phyloP scores from a whole-genome alignment of 2,888 invertebrate species.

The Gortyna flavago region DNA sequence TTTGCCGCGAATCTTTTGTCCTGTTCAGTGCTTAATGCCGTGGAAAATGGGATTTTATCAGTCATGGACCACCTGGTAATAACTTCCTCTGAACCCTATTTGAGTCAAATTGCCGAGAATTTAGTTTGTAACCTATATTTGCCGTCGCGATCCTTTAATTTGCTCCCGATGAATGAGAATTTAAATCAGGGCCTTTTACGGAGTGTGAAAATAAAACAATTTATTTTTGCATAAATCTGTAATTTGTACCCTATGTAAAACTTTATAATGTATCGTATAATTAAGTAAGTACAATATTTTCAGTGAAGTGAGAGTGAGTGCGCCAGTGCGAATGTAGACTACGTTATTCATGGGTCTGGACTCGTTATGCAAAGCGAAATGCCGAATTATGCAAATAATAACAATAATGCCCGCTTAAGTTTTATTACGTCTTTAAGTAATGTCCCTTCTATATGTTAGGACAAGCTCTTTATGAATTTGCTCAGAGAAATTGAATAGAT shows the following conservation, averaged over 20 bases:
- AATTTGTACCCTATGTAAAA: slow-evolving; percentile 53
- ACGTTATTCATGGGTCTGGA: slow-evolving; percentile 78
- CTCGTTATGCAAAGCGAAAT: slow-evolving; percentile 82
- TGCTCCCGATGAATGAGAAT: slow-evolving; percentile 35
- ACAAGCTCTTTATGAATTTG: slow-evolving; percentile 49
- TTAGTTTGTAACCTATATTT: slow-evolving; percentile 39
- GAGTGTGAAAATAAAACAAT: slow-evolving; percentile 34
- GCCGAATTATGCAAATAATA: slow-evolving; percentile 83
- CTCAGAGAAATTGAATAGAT: not conserved
- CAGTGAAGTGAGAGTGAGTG: slow-evolving; percentile 67
- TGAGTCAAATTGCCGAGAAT: slow-evolving; percentile 38
- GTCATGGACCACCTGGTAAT: slow-evolving; percentile 69
- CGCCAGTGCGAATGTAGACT: slow-evolving; percentile 72
- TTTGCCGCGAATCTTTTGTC: slow-evolving; percentile 82
- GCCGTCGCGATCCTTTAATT: slow-evolving; percentile 40
- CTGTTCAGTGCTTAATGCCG: slow-evolving; percentile 77
- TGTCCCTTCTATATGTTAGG: slow-evolving; percentile 66
- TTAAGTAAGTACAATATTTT: slow-evolving; percentile 50
- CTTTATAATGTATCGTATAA: slow-evolving; percentile 44
- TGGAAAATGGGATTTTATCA: slow-evolving; percentile 76
- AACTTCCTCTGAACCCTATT: slow-evolving; percentile 51
- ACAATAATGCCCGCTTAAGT: slow-evolving; percentile 78
- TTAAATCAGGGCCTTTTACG: slow-evolving; percentile 32
- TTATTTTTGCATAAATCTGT: slow-evolving; percentile 48
- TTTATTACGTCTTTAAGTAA: slow-evolving; percentile 74